Conservation (phyloP, 1,140 invertebrate genomes). For the Frieseomelitta varia region DNA sequence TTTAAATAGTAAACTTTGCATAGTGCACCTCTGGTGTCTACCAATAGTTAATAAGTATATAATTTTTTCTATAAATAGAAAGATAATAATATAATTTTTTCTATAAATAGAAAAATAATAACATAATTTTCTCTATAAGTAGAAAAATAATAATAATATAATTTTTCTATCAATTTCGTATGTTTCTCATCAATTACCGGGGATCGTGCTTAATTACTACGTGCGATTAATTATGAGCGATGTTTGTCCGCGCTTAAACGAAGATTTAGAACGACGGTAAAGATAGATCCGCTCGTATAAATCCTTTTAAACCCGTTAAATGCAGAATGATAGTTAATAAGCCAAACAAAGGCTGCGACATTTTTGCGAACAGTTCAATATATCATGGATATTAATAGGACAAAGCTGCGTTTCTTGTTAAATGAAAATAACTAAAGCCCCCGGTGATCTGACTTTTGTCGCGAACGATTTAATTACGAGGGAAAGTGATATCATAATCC, state of each 20-base stretch:
- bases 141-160: too few species aligned
- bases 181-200: too few species aligned
- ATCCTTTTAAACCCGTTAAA: neutral
- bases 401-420: neutral
- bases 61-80: too few species aligned
- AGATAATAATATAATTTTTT: too few species aligned
- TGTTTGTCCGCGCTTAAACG: too few species aligned
- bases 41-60: too few species aligned
- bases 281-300: neutral
- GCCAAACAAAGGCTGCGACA: neutral
- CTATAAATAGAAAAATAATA: too few species aligned
- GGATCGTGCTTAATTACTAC: neutral
- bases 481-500: neutral
- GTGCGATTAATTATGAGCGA: neutral
- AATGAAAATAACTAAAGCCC: neutral
- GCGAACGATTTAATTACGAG: neutral
- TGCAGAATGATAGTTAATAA: neutral
- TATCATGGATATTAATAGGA: neutral
- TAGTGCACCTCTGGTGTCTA: neutral
- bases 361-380: neutral
- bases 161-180: too few species aligned
- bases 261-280: neutral
- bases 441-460: neutral
- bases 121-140: too few species aligned
- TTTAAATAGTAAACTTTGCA: neutral